These are phyloP conservation scores for Eurytoma adleriae DNA, from an alignment of 2,888 invertebrate species.

Conservation along the genomic window DNA sequence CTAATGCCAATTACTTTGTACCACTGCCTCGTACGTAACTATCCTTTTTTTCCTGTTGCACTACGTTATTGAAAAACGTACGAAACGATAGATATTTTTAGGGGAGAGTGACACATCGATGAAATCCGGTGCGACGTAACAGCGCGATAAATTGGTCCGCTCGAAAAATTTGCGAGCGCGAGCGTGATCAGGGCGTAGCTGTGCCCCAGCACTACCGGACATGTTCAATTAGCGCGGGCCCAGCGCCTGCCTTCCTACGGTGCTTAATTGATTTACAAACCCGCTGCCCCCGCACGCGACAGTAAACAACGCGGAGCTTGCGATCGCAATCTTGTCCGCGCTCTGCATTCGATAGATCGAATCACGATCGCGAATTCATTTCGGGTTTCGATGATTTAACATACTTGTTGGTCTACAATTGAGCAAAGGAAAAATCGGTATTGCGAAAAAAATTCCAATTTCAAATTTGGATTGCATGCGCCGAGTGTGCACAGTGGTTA, in stretches of 20 bases:
- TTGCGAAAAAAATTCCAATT: too few species aligned
- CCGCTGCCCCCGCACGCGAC: slow-evolving; percentile 53
- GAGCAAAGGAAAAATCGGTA: not conserved
- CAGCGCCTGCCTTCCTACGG: slow-evolving; percentile 44
- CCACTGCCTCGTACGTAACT: too few species aligned
- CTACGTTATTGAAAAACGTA: not conserved
- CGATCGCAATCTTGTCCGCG: slow-evolving; percentile 64
- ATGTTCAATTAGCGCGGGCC: slow-evolving; percentile 62
- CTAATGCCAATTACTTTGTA: not conserved
- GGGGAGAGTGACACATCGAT: too few species aligned
- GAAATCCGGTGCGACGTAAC: too few species aligned
- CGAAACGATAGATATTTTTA: too few species aligned
- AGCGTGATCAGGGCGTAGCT: not conserved
- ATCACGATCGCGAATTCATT: slow-evolving; percentile 21
- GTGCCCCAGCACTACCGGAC: slow-evolving; percentile 16
- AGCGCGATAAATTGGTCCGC: not conserved
- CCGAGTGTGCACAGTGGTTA: too few species aligned
- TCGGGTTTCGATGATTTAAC: too few species aligned
- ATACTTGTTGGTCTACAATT: not conserved
- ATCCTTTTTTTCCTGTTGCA: not conserved
- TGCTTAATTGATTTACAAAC: slow-evolving; percentile 68
- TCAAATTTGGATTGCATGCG: too few species aligned
- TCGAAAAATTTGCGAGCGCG: not conserved
- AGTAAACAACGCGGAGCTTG: slow-evolving; percentile 51
- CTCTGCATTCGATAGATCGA: slow-evolving; percentile 54